Base-by-base conservation (phyloP, 2,888 invertebrate genomes). In the Poecilus cupreus region DNA sequence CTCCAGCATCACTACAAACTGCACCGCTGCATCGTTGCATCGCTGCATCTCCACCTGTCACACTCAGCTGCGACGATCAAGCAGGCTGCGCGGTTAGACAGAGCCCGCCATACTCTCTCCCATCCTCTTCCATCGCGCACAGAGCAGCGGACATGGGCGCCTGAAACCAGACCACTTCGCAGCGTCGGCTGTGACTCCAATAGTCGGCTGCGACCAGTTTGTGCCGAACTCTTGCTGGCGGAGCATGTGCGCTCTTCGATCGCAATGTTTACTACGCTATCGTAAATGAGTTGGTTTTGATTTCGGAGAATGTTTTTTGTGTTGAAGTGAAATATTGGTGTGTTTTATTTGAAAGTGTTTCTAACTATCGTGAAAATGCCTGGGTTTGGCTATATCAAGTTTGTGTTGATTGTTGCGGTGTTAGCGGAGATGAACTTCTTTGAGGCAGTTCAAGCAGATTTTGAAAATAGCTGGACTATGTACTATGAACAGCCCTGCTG, bases 401-500 rank as follows among this genome's bases (percentile, higher is more conserved):
- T 85, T 72, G 80, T 86, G 78, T 83, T 87, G 60, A 83, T 87
- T 78, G 84, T 87, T 83, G 83, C 84, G 76, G 84, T 87, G 83
- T 77, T 87, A 75, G 83, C 85, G 76, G 84, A 85, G 74, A 81
- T 85, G 13, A 83, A 85, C 82, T 81, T 85, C 70, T 85, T 87
- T 77, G 68, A 84, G 64, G 82, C 83, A 80, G 87, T 86, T 49
- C 84, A 83, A 85, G 91, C 90, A 85, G 92, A 89, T 84, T 89
- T 90, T 88, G 93, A 91, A 84, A 93, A 92, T 89, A 93, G 92
- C 85, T 93, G 93, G 93, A 92, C 92, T 57, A 91, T 92, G 85
- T 93, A 91, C 87, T 92, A 92, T 90, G 93, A 93, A 89, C 92
- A 92, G 87, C 93, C 93, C 57, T 93, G 93, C 87, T 93, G 93